These are phyloP conservation scores for Bombus soroeensis DNA, from an alignment of 1,140 invertebrate genomes.

Conservation along the genomic window DNA sequence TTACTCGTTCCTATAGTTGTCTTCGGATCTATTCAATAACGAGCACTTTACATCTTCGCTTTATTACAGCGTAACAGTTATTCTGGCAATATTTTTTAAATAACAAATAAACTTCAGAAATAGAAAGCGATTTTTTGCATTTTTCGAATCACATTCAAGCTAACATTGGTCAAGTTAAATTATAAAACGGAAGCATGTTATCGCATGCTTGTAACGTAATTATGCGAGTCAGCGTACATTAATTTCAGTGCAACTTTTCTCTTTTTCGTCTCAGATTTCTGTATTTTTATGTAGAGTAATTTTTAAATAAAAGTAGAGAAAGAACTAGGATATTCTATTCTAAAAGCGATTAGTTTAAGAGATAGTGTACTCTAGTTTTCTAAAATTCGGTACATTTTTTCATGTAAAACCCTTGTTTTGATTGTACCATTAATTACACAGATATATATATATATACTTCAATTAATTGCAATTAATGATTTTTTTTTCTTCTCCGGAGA, in stretches of 20 bases:
- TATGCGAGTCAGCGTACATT: too few relatives aligned
- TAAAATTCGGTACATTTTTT: neutral
- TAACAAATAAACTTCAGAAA: neutral
- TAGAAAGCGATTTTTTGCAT: neutral
- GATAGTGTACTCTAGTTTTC: too few relatives aligned
- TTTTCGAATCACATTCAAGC: neutral
- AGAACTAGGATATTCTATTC: too few relatives aligned
- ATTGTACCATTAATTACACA: neutral
- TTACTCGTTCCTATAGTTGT: neutral
- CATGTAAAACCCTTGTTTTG: neutral
- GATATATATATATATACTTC: neutral
- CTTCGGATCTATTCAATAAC: neutral
- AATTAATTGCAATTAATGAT: neutral
- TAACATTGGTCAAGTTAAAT: too few relatives aligned
- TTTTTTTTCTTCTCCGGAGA: neutral
- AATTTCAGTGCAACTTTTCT: too few relatives aligned
- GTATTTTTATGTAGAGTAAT: too few relatives aligned
- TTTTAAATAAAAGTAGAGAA: too few relatives aligned
- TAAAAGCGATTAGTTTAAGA: too few relatives aligned
- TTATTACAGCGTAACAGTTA: neutral
- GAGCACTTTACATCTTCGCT: neutral
- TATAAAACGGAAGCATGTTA: neutral
- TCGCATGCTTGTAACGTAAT: too few relatives aligned
- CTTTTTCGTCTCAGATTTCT: too few relatives aligned
- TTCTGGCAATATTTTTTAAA: too few relatives aligned